Base-by-base conservation (phyloP, 2,888 invertebrate species). In the Acanthopleura granulata region DNA sequence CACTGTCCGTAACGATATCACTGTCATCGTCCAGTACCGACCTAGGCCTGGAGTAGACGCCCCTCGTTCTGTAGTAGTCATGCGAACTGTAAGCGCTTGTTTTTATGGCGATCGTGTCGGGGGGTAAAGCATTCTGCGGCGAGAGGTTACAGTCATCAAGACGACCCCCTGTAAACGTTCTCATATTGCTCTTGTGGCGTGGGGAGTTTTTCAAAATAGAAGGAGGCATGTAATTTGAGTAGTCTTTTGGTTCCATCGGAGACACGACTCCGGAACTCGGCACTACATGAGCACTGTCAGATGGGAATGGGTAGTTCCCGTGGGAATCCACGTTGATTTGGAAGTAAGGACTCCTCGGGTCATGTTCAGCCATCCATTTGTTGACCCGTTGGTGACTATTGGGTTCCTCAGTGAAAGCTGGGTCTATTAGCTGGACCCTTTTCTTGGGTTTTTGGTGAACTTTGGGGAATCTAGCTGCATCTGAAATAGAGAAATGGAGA, bases 351-450 rank as follows among this genome's bases (percentile, higher is more conserved):
- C 66, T 66, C 29, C 25, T 15, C 25, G 22, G 66, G 16, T 66
- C 66, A 14, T 66, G 66, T 22, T 66, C 29, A 27, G 66, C 66
- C 66, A 66, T 66, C 66, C 66, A 66, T 22, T 22, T 66, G 15
- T 66, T 66, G 66, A 66, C 25, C 25, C 66, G 66, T 27, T 66
- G 66, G 25, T 66, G 66, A 66, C 18, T 66, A 66, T 66, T 66
- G 4, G 66, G 16, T 66, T 66, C 66, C 25, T 66, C 66, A 12
- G 66, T 27, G 6, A 66, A 16, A 27, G 25, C 66, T 16, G 66
- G 66, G 16, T 66, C 66, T 16, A 66, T 25, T 66, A 66, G 29
- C 25, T 66, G 66, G 3, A 66, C 66, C 29, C 29, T 66, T 25
- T 66, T 66, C 66, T 66, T 66, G 25, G 66, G 25, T 25, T 66